phyloP scores from a whole-genome alignment of 1,140 invertebrate species.

The Sesamia nonagrioides region DNA sequence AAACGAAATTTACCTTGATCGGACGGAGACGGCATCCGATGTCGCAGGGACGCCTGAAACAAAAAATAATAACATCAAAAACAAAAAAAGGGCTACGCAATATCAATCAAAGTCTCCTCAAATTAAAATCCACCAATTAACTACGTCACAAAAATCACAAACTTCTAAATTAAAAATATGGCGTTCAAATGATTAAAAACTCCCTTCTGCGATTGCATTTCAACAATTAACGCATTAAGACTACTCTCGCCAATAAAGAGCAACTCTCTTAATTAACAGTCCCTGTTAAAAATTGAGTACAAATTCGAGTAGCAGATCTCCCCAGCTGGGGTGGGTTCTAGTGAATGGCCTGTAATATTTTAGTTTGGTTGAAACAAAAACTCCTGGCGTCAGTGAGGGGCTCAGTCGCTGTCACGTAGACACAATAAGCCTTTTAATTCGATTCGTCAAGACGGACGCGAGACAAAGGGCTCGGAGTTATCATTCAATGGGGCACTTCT shows the following conservation, averaged over 20 bases:
- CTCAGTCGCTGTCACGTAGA: slow-evolving; percentile 83
- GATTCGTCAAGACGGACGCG: slow-evolving; percentile 86
- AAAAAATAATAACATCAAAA: slow-evolving; percentile 63
- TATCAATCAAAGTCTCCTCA: slow-evolving; percentile 53
- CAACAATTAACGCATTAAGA: slow-evolving; percentile 87
- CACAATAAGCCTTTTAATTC: slow-evolving; percentile 88
- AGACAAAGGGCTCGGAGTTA: slow-evolving; percentile 84
- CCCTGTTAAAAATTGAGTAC: slow-evolving; percentile 87
- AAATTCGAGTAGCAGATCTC: slow-evolving; percentile 85
- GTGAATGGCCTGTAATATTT: slow-evolving; percentile 87
- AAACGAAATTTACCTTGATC: slow-evolving; percentile 86
- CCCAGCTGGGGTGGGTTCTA: slow-evolving; percentile 72
- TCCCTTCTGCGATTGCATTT: slow-evolving; percentile 84
- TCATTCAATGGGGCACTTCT: slow-evolving; percentile 87
- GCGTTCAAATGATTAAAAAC: slow-evolving; percentile 81
- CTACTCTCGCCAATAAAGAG: slow-evolving; percentile 83
- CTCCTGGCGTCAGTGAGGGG: slow-evolving; percentile 68
- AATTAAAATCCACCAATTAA: slow-evolving; percentile 76
- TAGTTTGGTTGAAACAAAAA: slow-evolving; percentile 87
- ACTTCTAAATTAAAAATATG: slow-evolving; percentile 78
- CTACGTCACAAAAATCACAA: slow-evolving; percentile 65
- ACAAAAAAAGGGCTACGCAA: slow-evolving; percentile 39
- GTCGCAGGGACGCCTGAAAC: slow-evolving; percentile 84
- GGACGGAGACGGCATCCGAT: slow-evolving; percentile 79
- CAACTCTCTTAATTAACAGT: slow-evolving; percentile 85